Conservation (phyloP, 2,888 invertebrate genomes). For the Polietes domitor region DNA sequence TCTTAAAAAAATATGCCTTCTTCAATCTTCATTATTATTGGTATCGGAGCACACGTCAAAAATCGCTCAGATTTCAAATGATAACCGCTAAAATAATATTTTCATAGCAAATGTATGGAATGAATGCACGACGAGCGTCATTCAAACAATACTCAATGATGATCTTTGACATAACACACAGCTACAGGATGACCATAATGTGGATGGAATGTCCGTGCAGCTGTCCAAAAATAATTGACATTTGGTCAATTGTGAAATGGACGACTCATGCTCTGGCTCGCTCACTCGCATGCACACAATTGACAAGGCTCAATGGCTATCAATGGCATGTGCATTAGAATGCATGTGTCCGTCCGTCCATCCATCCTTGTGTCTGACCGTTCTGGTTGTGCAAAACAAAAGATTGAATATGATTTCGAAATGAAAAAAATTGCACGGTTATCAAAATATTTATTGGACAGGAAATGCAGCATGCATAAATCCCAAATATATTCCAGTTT, state of each 20-base stretch:
- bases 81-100: slow-evolving; percentile 22
- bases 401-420: slow-evolving; percentile 41
- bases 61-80: no score
- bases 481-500: no score
- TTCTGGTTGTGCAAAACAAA: slow-evolving; percentile 11
- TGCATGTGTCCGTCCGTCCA: neutral
- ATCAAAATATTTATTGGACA: slow-evolving; percentile 60
- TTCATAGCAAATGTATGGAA: slow-evolving; percentile 3
- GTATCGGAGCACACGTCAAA: no score
- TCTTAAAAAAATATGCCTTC: neutral
- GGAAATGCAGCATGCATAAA: slow-evolving; percentile 34
- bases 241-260: slow-evolving; percentile 37
- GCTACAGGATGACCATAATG: no score
- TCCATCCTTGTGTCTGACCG: neutral
- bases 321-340: no score
- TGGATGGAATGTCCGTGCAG: slow-evolving; percentile 21
- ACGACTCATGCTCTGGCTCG: no score
- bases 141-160: no score
- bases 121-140: neutral
- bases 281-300: slow-evolving; percentile 1
- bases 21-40: no score
- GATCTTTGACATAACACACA: no score
- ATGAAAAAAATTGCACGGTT: slow-evolving; percentile 56
- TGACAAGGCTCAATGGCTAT: no score
- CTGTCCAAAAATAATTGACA: slow-evolving; percentile 43